phyloP scores from a whole-genome alignment of 2,113 vertebrate species.

The Carettochelys insculpta region DNA sequence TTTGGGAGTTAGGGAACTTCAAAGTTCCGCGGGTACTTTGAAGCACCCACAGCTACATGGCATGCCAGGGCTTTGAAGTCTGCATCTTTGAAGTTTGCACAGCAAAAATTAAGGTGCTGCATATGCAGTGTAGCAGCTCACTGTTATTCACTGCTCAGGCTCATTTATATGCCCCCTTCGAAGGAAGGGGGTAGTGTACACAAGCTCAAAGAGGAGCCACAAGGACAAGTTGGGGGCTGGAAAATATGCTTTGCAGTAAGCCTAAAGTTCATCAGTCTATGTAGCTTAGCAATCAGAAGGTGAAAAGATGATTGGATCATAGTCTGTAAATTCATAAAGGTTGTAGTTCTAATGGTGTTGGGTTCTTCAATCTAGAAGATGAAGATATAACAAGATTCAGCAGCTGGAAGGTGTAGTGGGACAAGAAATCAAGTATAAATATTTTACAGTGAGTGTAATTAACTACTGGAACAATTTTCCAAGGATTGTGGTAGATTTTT shows the following conservation, averaged over 20 bases:
- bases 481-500: background rate
- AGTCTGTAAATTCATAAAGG: background rate
- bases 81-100: too few relatives aligned
- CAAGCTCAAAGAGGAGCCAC: background rate
- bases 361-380: background rate
- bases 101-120: too few relatives aligned
- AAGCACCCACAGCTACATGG: too few relatives aligned
- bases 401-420: background rate
- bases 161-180: too few relatives aligned
- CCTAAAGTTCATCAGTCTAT: background rate
- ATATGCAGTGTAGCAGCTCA: too few relatives aligned
- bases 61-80: too few relatives aligned
- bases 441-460: background rate
- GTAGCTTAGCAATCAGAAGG: background rate
- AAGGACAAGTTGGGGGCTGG: background rate
- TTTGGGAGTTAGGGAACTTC: too few relatives aligned
- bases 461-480: background rate
- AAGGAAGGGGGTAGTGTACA: too few relatives aligned
- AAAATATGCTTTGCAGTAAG: background rate
- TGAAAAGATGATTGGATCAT: background rate
- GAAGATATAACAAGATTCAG: background rate
- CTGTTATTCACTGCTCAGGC: too few relatives aligned
- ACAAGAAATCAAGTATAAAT: background rate
- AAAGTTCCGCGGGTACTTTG: too few relatives aligned
- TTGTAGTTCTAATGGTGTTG: background rate